Percentiles rank a stretch among this genome's conserved stretches.
phyloP scores from a whole-genome alignment of 2,113 vertebrate species.

The Rattus norvegicus region GRCr8 NC_086028.1:21551001-21551500 shows the following conservation, averaged over 20 bases:
- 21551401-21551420: slow-evolving; percentile 1
- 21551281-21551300: neutral
- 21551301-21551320: too few relatives aligned
- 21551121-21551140: slow-evolving; percentile 71
- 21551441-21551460: neutral
- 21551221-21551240: neutral
- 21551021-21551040: slow-evolving; percentile 34
- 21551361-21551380: neutral
- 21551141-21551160: slow-evolving; percentile 2
- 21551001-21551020: slow-evolving; percentile 1
- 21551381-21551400: neutral
- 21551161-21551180: too few relatives aligned
- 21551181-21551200: neutral
- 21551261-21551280: neutral
- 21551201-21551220: slow-evolving; percentile 50
- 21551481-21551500: slow-evolving; percentile 12
- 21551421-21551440: slow-evolving; percentile 31
- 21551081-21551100: slow-evolving; percentile 65
- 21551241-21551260: neutral
- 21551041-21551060: slow-evolving; percentile 60
- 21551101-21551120: slow-evolving; percentile 67
- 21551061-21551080: slow-evolving; percentile 42
- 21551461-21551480: neutral
- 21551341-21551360: neutral
- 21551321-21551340: neutral